Base-by-base conservation (phyloP, 2,797 vertebrate species). In the Chrosomus eos region DNA sequence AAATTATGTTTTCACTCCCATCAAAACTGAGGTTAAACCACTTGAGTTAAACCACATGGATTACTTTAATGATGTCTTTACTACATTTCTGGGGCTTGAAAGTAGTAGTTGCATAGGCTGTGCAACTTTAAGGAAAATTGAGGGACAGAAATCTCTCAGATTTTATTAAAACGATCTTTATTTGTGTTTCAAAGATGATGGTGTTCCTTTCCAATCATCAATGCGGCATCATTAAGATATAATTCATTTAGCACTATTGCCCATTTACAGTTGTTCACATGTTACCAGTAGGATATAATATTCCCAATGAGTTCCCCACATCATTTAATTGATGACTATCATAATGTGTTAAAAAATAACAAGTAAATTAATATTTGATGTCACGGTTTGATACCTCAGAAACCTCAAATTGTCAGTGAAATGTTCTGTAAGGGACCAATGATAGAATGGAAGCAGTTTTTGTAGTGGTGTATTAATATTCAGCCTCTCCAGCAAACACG, bases 321-420 rank as follows among this genome's bases (percentile, higher is more conserved):
- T 85, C 81, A 87, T 92, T 84, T 36, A 88, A 64, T 66, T 85
- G 88, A 88, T 31, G 5, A 87, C 82, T 76, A 91, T 87, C 77
- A 55, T 90, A 68, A 89, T 82, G 83, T 87, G 81, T 91, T 83
- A 88, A 92, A 90, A 92, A 91, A 91, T 87, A 82, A 87, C 85
- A 72, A 79, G 43, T 88, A 87, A 92, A 92, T 83, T 83, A 85
- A 31, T 84, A 67, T 89, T 89, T 87, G 89, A 90, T 89, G 87
- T 85, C 82, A 58, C 82, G 78, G 81, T 88, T 90, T 73, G 75
- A 87, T 77, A 18, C 60, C 53, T 83, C 33, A 72, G 62, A 82
- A 83, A 83, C 80, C 70, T 2, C 38, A 73, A 70, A 70, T 40
- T 79, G 77, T 51, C 70, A 43, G 43, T 78, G 73, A 84, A 21